Evolutionary conservation across 2,888 invertebrate genomes (phyloP).

Genomic region (Lithophane ornitopus): DNA sequence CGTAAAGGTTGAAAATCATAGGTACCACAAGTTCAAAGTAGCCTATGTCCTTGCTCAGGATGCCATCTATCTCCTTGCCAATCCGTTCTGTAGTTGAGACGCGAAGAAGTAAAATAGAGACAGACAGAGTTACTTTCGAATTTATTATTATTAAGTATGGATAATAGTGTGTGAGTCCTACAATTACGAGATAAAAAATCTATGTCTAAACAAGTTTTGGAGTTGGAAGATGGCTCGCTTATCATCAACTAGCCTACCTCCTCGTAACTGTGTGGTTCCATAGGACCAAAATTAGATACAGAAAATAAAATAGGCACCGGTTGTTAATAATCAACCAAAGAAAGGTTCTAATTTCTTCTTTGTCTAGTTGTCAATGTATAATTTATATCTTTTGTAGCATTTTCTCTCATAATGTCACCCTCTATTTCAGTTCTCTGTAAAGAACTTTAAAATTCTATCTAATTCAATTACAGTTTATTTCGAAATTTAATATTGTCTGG

Average conservation of each 20-base stretch:
- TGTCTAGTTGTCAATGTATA: background rate
- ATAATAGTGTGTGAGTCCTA: background rate
- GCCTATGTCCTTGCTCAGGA: too few relatives aligned
- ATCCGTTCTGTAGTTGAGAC: too few relatives aligned
- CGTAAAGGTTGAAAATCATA: too few relatives aligned
- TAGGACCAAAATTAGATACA: background rate
- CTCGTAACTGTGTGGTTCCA: too few relatives aligned
- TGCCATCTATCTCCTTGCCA: too few relatives aligned
- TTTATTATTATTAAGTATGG: too few relatives aligned
- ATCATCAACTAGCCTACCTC: background rate
- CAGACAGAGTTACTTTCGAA: too few relatives aligned
- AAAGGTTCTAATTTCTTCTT: background rate
- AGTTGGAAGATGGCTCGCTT: too few relatives aligned
- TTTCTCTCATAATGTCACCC: background rate
- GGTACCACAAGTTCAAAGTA: too few relatives aligned
- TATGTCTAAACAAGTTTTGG: background rate
- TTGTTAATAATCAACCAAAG: background rate
- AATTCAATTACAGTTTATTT: constrained; percentile 4
- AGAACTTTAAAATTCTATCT: background rate
- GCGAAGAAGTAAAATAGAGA: too few relatives aligned
- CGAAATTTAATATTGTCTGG: too few relatives aligned
- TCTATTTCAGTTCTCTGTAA: background rate
- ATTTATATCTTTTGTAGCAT: background rate
- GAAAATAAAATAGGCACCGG: background rate
- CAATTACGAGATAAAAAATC: background rate